Evolutionary conservation across 2,113 vertebrate genomes (phyloP).

Genomic region (Jaculus jaculus): DNA sequence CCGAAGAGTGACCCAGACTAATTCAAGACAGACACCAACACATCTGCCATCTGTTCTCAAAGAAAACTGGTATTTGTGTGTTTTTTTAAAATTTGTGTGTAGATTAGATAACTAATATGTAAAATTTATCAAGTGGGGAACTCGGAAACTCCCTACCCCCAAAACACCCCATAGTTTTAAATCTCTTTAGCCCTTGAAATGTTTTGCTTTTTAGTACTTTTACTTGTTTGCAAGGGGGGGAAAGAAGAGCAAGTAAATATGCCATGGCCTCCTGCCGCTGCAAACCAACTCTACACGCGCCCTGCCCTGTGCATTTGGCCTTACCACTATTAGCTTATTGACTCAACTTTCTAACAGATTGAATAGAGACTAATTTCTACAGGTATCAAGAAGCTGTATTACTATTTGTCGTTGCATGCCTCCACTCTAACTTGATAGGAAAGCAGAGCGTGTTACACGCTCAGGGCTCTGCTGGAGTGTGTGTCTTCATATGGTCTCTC

Average conservation of each 20-base stretch:
- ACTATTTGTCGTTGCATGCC: conserved; percentile 1
- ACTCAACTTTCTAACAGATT: conserved; percentile 1
- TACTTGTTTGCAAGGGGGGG: no score
- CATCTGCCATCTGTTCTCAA: conserved; percentile 43
- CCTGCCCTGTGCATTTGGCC: neutral
- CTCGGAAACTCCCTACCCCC: neutral
- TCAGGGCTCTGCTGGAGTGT: neutral
- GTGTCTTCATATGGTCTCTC: neutral
- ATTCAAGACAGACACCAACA: conserved; percentile 23
- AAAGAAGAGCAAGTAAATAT: no score
- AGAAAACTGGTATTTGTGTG: conserved; percentile 83
- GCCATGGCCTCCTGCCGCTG: no score
- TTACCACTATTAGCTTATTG: neutral
- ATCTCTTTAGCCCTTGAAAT: conserved; percentile 23
- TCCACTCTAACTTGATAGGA: neutral
- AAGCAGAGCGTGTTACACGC: no score
- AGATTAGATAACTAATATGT: conserved; percentile 9
- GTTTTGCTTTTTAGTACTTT: neutral
- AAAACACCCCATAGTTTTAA: conserved; percentile 39
- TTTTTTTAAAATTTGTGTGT: conserved; percentile 51
- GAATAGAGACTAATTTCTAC: neutral
- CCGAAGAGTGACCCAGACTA: conserved; percentile 74
- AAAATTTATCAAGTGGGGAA: conserved; percentile 39
- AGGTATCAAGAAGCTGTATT: conserved; percentile 8
- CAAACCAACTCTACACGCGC: no score